Evolutionary conservation across 1,140 invertebrate genomes (phyloP).

Genomic region (Lucilia sericata): DNA sequence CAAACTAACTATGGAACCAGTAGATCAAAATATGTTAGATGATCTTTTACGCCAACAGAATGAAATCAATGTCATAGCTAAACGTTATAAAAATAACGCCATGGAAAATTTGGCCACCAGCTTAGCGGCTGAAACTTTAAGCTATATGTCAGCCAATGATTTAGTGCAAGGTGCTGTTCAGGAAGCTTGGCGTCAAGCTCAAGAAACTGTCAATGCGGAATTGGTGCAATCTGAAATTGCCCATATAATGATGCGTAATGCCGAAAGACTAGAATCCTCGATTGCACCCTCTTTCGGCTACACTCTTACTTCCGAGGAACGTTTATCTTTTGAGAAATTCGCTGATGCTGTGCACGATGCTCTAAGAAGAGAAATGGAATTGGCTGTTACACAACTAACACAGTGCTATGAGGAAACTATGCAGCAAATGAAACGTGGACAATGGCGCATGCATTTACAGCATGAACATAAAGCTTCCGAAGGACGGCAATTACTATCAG

Average conservation of each 20-base stretch:
- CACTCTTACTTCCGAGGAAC: constrained; percentile 73
- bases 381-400: constrained; percentile 75
- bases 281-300: constrained; percentile 70
- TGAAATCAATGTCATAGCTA: constrained; percentile 73
- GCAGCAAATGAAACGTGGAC: constrained; percentile 65
- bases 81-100: constrained; percentile 77
- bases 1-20: constrained; percentile 50
- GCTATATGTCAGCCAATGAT: constrained; percentile 63
- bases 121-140: constrained; percentile 76
- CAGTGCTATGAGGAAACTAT: constrained; percentile 74
- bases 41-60: constrained; percentile 73
- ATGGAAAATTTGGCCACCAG: constrained; percentile 76
- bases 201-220: constrained; percentile 78
- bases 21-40: constrained; percentile 68
- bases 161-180: constrained; percentile 70
- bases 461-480: constrained; percentile 68
- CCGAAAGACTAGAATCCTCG: constrained; percentile 74
- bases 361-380: constrained; percentile 77
- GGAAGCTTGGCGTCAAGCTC: constrained; percentile 76
- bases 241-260: constrained; percentile 76
- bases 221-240: constrained; percentile 80
- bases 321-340: constrained; percentile 76
- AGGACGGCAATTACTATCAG: constrained; percentile 73
- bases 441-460: constrained; percentile 67
- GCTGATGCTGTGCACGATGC: constrained; percentile 77